Evolutionary conservation across 92 coral and sea anemone species (phyloP), one percentile per base, ranked within the genome.

Genomic region (Virgularia gustaviana): DNA sequence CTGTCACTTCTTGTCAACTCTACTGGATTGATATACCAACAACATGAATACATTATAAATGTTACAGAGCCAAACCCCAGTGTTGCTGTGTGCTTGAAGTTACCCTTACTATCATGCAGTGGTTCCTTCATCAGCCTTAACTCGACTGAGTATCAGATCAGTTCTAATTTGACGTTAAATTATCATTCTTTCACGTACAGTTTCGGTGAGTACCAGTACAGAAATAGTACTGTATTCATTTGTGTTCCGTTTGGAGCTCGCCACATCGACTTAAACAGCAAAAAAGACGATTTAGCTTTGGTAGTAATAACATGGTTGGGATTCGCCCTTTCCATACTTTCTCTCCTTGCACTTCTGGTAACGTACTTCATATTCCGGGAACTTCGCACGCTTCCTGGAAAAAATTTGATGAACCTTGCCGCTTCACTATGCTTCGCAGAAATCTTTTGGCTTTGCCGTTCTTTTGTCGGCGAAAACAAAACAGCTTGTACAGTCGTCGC

Each of bases 401-500:
- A 67, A 45, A 67, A 67, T 15, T 32, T 67, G 8, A 67, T 67
- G 74, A 67, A 49, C 23, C 52, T 67, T 31, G 28, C 41, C 43
- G 32, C 49, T 23, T 67, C 74, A 29, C 37, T 67, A 49, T 67
- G 74, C 35, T 30, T 67, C n/a, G 74, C 74, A 31, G 74, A 67
- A 32, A 49, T 67, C 9, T 49, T 67, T 4, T 67, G 74, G 74
- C 59, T 67, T 30, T 16, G 52, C 22, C 58, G 74, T 13, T 45
- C 74, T 16, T 24, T 22, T 12, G 37, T 49, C 19, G 43, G 20
- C 19, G 53, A 8, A 11, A 27, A 45, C 35, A 41, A 34, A 32
- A 49, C 60, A 24, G 57, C 74, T 11, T 67, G 74, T 31, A 67
- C 60, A 12, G 59, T 34, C 23, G 30, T 67, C 22, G 74, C 74